A percentile compares a stretch with the other conserved stretches of the same genome.
Evolutionary conservation across 2,888 invertebrate genomes (phyloP).

Genomic region (Leucoma salicis): DNA sequence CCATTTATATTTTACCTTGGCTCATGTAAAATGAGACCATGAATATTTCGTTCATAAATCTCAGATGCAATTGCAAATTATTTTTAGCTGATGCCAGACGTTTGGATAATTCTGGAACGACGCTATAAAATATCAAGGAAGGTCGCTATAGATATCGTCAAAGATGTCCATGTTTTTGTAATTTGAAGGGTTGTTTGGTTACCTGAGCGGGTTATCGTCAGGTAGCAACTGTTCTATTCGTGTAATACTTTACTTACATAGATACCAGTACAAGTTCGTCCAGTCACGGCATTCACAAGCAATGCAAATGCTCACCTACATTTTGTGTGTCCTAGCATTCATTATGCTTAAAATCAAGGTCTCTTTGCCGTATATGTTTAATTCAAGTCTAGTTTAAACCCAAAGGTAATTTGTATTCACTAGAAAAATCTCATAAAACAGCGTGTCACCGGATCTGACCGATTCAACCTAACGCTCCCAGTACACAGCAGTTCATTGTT

Average conservation of each 20-base stretch:
- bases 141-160: background rate
- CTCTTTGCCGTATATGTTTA: background rate
- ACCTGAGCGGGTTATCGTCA: background rate
- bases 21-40: too few species aligned
- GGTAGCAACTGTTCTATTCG: background rate
- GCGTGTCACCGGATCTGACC: slow-evolving; percentile 2
- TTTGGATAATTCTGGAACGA: background rate
- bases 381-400: background rate
- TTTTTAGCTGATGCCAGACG: background rate
- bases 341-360: background rate
- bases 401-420: background rate
- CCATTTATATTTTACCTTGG: background rate
- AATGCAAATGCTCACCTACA: background rate
- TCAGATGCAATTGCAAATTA: background rate
- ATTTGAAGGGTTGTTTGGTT: background rate
- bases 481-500: slow-evolving; percentile 1
- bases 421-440: background rate
- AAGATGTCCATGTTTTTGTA: too few species aligned
- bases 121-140: background rate
- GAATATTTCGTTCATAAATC: background rate
- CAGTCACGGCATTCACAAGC: too few species aligned
- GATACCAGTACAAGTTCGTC: too few species aligned
- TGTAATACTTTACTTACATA: too few species aligned
- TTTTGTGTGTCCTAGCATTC: background rate
- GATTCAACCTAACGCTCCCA: slow-evolving; percentile 1